Conservation (phyloP, 2,888 invertebrate genomes). For the Alviniconcha strummeri region DNA sequence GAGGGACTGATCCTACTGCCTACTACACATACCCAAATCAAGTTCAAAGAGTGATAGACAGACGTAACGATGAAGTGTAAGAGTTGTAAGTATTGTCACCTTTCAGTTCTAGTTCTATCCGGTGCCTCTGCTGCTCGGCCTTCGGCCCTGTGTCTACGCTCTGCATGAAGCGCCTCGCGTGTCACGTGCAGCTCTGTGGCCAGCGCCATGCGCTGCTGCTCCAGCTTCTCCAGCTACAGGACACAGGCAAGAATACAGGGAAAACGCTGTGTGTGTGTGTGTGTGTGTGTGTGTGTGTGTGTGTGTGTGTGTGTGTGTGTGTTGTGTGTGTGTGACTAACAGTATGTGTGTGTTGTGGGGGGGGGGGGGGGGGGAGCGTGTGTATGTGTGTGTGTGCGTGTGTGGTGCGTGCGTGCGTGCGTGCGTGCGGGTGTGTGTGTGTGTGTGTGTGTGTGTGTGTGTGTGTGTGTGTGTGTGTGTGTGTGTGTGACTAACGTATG, state of each 20-base stretch:
- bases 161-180: constrained; percentile 22
- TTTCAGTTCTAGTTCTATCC: not conserved
- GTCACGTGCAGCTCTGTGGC: constrained; percentile 25
- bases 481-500: not conserved
- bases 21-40: too few relatives aligned
- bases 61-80: too few relatives aligned
- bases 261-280: too few relatives aligned
- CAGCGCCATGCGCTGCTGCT: constrained; percentile 21
- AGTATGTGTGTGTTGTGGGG: not conserved
- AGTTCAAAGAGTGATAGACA: too few relatives aligned
- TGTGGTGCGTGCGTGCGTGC: too few relatives aligned
- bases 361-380: not conserved
- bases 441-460: not conserved
- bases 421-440: too few relatives aligned
- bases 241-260: not conserved
- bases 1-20: too few relatives aligned
- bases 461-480: not conserved
- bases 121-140: constrained; percentile 6
- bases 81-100: not conserved
- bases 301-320: not conserved
- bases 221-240: constrained; percentile 17
- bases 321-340: not conserved
- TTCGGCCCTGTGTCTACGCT: constrained; percentile 14
- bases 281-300: not conserved
- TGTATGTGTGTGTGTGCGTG: too few relatives aligned